Evolutionary conservation across 2,797 vertebrate genomes (phyloP).

Genomic region (Cossypha niveicapilla): DNA sequence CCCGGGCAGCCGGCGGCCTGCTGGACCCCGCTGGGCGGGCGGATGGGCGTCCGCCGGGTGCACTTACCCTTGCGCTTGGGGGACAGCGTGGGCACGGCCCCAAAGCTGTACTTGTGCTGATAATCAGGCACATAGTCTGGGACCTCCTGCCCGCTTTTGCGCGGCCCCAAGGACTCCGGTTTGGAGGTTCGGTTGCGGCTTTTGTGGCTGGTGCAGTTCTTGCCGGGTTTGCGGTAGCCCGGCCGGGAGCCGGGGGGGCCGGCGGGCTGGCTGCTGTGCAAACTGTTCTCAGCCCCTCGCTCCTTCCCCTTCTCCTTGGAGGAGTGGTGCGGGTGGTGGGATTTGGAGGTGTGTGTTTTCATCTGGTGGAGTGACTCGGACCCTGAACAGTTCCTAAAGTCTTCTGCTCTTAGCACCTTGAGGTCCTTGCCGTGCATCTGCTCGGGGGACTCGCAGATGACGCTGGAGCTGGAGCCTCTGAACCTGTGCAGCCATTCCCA

Average conservation of each 20-base stretch:
- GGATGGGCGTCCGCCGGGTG: constrained; percentile 87
- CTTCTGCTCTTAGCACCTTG: constrained; percentile 85
- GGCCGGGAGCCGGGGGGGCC: constrained; percentile 74
- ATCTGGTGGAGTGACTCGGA: constrained; percentile 92
- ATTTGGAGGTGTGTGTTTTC: constrained; percentile 86
- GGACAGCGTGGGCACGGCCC: constrained; percentile 79
- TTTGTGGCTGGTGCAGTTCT: constrained; percentile 92
- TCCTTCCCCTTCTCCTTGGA: constrained; percentile 70
- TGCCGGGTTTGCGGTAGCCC: constrained; percentile 80
- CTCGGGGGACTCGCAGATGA: constrained; percentile 83
- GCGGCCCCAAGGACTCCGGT: constrained; percentile 50
- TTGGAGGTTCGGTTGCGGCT: constrained; percentile 78
- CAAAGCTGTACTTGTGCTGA: constrained; percentile 87
- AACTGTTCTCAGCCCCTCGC: constrained; percentile 61
- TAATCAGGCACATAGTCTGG: constrained; percentile 90
- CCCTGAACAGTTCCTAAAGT: constrained; percentile 89
- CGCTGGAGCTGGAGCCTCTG: constrained; percentile 89
- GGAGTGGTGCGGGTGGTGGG: constrained; percentile 75
- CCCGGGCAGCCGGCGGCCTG: constrained; percentile 82
- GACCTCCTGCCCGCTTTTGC: constrained; percentile 85
- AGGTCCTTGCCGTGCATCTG: constrained; percentile 85
- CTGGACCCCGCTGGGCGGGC: constrained; percentile 93
- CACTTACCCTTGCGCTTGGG: constrained; percentile 95
- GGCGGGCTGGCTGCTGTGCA: constrained; percentile 76
- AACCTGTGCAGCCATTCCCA: constrained; percentile 97